Evolutionary conservation across 2,888 invertebrate genomes (phyloP).

Genomic region (Sarcophaga caerulescens): DNA sequence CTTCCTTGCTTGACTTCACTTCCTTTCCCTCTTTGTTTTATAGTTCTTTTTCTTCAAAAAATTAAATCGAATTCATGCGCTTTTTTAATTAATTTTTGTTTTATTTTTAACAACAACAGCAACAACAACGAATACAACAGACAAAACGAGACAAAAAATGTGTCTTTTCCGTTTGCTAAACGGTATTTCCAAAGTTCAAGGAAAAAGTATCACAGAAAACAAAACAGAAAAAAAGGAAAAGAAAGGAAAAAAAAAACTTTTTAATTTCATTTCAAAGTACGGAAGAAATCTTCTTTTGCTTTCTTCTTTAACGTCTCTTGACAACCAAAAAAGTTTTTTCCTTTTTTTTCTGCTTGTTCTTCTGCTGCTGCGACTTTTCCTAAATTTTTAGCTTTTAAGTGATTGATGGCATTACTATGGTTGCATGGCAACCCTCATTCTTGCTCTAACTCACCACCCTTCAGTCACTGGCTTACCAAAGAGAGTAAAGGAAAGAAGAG

Average conservation of each 20-base stretch:
- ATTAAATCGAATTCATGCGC: not conserved
- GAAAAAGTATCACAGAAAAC: no score
- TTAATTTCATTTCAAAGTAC: slow-evolving; percentile 53
- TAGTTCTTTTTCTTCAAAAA: not conserved
- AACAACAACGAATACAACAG: not conserved
- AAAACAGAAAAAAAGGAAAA: not conserved
- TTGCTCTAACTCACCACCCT: not conserved
- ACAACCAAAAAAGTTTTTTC: slow-evolving; percentile 34
- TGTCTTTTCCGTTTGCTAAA: slow-evolving; percentile 2
- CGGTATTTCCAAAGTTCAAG: slow-evolving; percentile 14
- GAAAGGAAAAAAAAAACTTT: slow-evolving; percentile 44
- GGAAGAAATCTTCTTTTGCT: slow-evolving; percentile 10
- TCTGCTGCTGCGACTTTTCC: not conserved
- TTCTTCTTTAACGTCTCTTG: no score
- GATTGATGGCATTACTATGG: slow-evolving; percentile 24
- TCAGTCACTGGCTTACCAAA: not conserved
- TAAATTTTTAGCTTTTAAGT: not conserved
- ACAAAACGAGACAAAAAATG: no score
- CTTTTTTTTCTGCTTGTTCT: not conserved
- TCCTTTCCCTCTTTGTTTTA: no score
- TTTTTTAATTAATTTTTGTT: slow-evolving; percentile 34
- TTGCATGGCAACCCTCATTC: not conserved
- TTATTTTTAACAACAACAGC: not conserved
- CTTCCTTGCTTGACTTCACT: no score
- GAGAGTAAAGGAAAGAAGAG: not conserved